A percentile compares a stretch with the other conserved stretches of the same genome.
These are phyloP conservation scores for Yoshiicerus persimilis DNA, from an alignment of 1,140 invertebrate genomes.

Conservation along the genomic window DNA sequence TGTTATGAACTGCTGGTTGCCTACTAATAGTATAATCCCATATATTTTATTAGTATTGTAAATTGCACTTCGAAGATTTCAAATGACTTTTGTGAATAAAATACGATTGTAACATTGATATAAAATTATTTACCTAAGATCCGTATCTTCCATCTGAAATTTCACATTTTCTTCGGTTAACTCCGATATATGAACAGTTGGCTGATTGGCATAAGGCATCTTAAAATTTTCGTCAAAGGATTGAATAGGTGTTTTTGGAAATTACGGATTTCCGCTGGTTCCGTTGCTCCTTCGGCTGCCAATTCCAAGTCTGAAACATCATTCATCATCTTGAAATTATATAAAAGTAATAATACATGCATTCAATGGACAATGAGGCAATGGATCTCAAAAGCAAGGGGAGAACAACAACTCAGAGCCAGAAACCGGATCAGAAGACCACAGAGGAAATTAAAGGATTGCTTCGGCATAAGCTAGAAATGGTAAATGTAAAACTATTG, in stretches of 20 bases:
- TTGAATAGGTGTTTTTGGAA: too few relatives aligned
- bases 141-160: slow-evolving; percentile 97
- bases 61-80: too few relatives aligned
- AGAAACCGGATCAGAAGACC: not conserved
- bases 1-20: too few relatives aligned
- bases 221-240: not conserved
- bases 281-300: too few relatives aligned
- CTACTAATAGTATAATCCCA: too few relatives aligned
- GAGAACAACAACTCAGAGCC: not conserved
- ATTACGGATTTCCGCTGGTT: too few relatives aligned
- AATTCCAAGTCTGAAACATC: too few relatives aligned
- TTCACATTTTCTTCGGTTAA: slow-evolving; percentile 96
- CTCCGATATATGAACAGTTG: slow-evolving; percentile 88
- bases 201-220: slow-evolving; percentile 99
- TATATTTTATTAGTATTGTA: too few relatives aligned
- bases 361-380: too few relatives aligned
- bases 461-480: not conserved
- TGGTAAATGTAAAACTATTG: not conserved
- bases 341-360: too few relatives aligned
- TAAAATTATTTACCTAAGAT: slow-evolving; percentile 71
- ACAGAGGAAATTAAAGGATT: not conserved
- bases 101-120: not conserved
- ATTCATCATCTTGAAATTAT: too few relatives aligned
- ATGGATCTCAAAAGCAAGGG: not conserved
- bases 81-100: too few relatives aligned